phyloP scores from a whole-genome alignment of 2,113 vertebrate genomes.

The Puffinus mauretanicus region DNA sequence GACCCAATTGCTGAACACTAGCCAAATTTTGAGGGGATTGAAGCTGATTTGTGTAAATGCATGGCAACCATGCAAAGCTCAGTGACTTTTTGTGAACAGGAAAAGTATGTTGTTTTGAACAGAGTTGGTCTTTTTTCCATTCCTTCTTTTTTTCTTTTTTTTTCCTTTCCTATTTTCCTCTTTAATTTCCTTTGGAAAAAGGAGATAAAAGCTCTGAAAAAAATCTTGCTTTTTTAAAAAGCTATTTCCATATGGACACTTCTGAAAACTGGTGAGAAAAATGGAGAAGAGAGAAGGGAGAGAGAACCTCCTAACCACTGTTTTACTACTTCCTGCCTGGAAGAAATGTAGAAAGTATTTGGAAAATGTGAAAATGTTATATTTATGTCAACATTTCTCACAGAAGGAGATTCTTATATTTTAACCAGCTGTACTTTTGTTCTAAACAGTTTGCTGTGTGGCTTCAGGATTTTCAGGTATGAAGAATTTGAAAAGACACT shows the following conservation, averaged over 20 bases:
- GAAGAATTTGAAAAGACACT: background rate
- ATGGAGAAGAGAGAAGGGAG: background rate
- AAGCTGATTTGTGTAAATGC: background rate
- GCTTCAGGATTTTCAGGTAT: background rate
- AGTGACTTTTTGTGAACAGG: background rate
- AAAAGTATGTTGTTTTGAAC: background rate
- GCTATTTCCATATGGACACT: background rate
- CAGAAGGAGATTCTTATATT: background rate
- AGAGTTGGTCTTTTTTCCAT: background rate
- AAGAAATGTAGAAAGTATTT: background rate
- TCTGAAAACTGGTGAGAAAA: background rate
- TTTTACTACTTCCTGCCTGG: background rate
- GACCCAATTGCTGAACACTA: accelerated
- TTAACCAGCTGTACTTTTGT: background rate
- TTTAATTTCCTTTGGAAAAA: background rate
- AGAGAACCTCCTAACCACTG: background rate
- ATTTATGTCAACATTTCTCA: background rate
- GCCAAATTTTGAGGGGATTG: background rate
- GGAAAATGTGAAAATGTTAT: background rate
- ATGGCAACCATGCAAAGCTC: background rate
- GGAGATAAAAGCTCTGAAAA: background rate
- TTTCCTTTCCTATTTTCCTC: background rate
- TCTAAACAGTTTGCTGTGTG: background rate
- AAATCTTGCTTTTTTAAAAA: background rate
- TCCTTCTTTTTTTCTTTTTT: background rate